A percentile compares a stretch with the other conserved stretches of the same genome.
Conservation (phyloP, 92 coral and sea anemone species). For the Ricordea florida region DNA sequence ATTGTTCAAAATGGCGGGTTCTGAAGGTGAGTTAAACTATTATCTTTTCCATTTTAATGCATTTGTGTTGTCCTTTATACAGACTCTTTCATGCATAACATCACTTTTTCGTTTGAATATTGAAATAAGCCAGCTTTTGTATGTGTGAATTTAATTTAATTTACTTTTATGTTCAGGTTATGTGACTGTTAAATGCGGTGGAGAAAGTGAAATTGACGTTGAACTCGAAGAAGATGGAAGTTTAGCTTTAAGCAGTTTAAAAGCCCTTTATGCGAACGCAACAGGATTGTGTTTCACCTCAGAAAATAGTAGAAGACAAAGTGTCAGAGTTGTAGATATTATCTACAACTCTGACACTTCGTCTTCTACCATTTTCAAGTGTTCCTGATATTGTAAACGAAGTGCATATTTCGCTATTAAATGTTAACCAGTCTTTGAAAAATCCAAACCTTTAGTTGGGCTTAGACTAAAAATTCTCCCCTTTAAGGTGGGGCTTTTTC, state of each 20-base stretch:
- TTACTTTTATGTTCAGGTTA: background rate
- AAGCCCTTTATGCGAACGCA: constrained; percentile 11
- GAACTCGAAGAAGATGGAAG: constrained; percentile 31
- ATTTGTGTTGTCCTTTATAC: too few relatives aligned
- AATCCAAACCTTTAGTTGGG: too few relatives aligned
- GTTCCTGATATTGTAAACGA: constrained; percentile 29
- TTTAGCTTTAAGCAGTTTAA: constrained; percentile 16
- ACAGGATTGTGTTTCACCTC: constrained; percentile 18
- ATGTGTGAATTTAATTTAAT: too few relatives aligned
- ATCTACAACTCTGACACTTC: background rate
- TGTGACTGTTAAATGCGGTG: constrained; percentile 21
- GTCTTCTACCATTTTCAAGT: constrained; percentile 4
- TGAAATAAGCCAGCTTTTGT: constrained; percentile 4
- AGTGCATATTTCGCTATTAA: too few relatives aligned
- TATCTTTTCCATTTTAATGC: too few relatives aligned
- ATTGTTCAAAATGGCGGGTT: too few relatives aligned
- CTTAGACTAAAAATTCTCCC: too few relatives aligned
- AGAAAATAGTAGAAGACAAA: constrained; percentile 25
- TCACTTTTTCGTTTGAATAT: background rate
- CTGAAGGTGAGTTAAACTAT: too few relatives aligned
- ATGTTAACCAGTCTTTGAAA: too few relatives aligned
- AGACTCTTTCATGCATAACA: too few relatives aligned
- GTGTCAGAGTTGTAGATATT: constrained; percentile 23
- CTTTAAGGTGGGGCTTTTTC: too few relatives aligned
- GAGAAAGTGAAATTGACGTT: constrained; percentile 24